These are phyloP conservation scores for Yasuhikotakia modesta DNA, from an alignment of 2,797 vertebrate species.

Conservation along the genomic window DNA sequence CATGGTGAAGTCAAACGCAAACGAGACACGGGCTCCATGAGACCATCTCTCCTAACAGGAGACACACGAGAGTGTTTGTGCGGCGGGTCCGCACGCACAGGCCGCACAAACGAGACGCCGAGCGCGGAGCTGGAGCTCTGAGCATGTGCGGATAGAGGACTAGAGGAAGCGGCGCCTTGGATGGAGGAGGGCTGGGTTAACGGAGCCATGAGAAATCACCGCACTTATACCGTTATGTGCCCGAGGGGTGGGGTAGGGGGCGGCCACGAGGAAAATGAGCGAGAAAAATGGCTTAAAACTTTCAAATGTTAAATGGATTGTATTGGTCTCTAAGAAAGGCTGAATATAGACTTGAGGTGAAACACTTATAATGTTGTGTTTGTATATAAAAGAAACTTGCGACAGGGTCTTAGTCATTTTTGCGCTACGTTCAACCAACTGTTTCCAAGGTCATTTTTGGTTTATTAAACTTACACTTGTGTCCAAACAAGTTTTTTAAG, in stretches of 20 bases:
- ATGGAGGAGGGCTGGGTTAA: slow-evolving; percentile 42
- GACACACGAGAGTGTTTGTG: slow-evolving; percentile 56
- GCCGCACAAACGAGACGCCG: slow-evolving; percentile 56
- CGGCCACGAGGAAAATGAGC: slow-evolving; percentile 8
- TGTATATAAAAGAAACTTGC: no score
- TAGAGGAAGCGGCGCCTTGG: neutral
- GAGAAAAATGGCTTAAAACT: neutral
- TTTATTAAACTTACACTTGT: no score
- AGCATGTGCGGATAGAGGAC: slow-evolving; percentile 58
- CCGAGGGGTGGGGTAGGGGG: slow-evolving; percentile 32
- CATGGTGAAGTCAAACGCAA: slow-evolving; percentile 78
- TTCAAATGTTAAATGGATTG: neutral
- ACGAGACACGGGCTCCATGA: slow-evolving; percentile 72
- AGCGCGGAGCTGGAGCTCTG: slow-evolving; percentile 46
- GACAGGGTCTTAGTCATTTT: no score
- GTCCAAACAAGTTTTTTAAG: no score
- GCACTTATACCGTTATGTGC: slow-evolving; percentile 44
- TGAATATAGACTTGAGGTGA: no score
- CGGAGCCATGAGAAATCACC: slow-evolving; percentile 33
- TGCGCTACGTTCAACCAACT: no score
- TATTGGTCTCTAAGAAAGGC: neutral
- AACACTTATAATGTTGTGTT: no score
- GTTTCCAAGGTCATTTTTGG: no score
- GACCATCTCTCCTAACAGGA: slow-evolving; percentile 58
- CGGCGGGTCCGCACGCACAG: slow-evolving; percentile 56